Percentiles rank a stretch among this genome's conserved stretches.
phyloP scores from a whole-genome alignment of 2,888 invertebrate genomes.

The Meiosimyza decipiens region DNA sequence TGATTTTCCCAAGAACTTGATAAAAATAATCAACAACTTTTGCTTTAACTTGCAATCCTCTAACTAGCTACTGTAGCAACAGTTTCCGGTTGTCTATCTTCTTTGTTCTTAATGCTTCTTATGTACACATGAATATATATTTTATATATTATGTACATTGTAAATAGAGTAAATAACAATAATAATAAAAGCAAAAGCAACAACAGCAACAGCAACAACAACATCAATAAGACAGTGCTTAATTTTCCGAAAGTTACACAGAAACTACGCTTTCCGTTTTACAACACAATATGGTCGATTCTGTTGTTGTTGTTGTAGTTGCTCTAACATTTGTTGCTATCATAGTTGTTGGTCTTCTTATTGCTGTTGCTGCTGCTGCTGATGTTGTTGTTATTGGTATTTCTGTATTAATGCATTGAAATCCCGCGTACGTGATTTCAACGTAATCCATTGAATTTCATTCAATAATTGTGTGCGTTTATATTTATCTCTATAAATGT shows the following conservation, averaged over 20 bases:
- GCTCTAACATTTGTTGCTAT: not conserved
- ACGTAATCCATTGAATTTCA: slow-evolving; percentile 53
- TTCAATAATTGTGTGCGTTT: slow-evolving; percentile 51
- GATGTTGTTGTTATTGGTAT: slow-evolving; percentile 4
- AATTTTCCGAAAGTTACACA: too few species aligned
- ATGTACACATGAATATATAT: too few species aligned
- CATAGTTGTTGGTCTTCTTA: not conserved
- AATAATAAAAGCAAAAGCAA: not conserved
- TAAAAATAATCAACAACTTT: too few species aligned
- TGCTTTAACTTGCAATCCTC: too few species aligned
- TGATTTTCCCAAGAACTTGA: too few species aligned
- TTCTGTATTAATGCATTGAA: slow-evolving; percentile 17
- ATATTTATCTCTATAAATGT: slow-evolving; percentile 9
- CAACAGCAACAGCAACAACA: not conserved
- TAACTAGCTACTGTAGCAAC: too few species aligned
- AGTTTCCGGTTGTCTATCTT: too few species aligned
- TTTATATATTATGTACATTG: too few species aligned
- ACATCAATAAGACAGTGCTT: not conserved
- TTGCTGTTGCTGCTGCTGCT: slow-evolving; percentile 8
- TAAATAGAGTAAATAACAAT: too few species aligned
- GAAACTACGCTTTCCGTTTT: too few species aligned
- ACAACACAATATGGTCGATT: not conserved
- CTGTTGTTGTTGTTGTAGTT: not conserved
- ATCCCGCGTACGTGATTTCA: slow-evolving; percentile 52
- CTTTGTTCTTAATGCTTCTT: too few species aligned